A percentile compares a stretch with the other conserved stretches of the same genome.
Evolutionary conservation across 2,888 invertebrate genomes (phyloP).

Genomic region (Drosophila helvetica): DNA sequence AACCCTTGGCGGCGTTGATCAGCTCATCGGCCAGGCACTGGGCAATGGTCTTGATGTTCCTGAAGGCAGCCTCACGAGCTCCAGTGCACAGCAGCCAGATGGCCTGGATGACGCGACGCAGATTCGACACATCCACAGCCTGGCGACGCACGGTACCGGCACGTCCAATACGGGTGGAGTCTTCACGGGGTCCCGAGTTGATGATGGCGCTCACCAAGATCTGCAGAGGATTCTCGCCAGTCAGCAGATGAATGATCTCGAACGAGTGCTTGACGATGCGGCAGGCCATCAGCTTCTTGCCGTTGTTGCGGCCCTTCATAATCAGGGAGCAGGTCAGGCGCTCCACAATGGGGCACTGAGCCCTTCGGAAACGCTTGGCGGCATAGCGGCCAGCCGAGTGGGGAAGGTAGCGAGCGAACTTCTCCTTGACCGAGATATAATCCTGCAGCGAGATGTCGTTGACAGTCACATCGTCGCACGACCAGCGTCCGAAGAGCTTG

Average conservation of each 20-base stretch:
- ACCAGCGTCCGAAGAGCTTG: constrained; percentile 98
- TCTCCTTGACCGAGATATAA: constrained; percentile 98
- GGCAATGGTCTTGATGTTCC: constrained; percentile 99
- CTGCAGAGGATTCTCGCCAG: constrained; percentile 93
- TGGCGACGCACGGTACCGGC: constrained; percentile 99
- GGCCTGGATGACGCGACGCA: constrained; percentile 99
- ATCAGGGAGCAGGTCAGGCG: constrained; percentile 98
- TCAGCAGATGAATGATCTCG: constrained; percentile 98
- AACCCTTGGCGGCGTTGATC: constrained; percentile 99
- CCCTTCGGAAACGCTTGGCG: constrained; percentile 99
- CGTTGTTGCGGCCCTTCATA: constrained; percentile 99
- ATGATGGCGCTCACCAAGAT: constrained; percentile 98
- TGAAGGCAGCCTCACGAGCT: constrained; percentile 99
- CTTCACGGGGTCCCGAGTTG: constrained; percentile 99
- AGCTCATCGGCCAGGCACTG: constrained; percentile 99
- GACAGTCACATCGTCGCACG: constrained; percentile 98
- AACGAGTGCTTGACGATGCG: constrained; percentile 99
- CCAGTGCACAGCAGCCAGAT: constrained; percentile 99
- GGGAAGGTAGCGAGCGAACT: constrained; percentile 99
- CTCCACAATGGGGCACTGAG: constrained; percentile 99
- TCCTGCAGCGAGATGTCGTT: constrained; percentile 98
- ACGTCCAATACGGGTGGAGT: constrained; percentile 99
- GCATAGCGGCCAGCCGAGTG: constrained; percentile 99
- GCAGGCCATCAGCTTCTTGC: constrained; percentile 99
- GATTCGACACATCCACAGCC: constrained; percentile 99